A percentile compares a stretch with the other conserved stretches of the same genome.
Evolutionary conservation across 2,797 vertebrate species (phyloP).

Genomic region (Otolemur crassicaudatus): DNA sequence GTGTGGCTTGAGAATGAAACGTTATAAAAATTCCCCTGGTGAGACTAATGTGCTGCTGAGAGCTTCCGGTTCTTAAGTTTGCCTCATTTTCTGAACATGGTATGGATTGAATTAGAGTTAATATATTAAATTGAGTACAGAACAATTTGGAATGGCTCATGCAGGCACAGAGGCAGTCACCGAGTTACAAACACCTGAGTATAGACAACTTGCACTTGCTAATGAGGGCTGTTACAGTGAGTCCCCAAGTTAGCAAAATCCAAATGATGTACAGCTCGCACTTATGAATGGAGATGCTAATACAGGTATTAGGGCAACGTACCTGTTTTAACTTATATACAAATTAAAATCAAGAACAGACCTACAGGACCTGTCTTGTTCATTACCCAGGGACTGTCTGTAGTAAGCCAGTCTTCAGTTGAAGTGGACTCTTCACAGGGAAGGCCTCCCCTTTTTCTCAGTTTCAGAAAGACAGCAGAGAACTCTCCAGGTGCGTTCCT

Average conservation of each 20-base stretch:
- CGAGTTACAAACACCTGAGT: too few relatives aligned
- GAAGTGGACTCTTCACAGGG: not conserved
- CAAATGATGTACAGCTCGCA: too few relatives aligned
- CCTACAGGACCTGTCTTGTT: too few relatives aligned
- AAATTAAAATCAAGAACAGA: too few relatives aligned
- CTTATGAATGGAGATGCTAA: too few relatives aligned
- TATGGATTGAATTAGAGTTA: not conserved
- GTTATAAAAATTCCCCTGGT: not conserved
- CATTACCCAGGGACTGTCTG: too few relatives aligned
- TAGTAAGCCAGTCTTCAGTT: not conserved
- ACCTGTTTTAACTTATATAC: too few relatives aligned
- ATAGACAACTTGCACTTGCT: too few relatives aligned
- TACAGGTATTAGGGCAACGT: too few relatives aligned
- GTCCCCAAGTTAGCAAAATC: too few relatives aligned
- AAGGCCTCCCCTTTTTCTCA: not conserved
- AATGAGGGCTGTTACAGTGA: too few relatives aligned
- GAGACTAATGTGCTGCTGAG: not conserved
- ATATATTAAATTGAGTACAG: not conserved
- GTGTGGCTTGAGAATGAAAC: not conserved
- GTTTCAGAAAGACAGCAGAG: not conserved
- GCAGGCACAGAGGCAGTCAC: too few relatives aligned
- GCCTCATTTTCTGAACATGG: not conserved
- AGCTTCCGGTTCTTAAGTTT: not conserved
- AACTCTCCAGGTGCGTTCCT: not conserved
- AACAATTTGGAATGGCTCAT: not conserved